A percentile compares a stretch with the other conserved stretches of the same genome.
Evolutionary conservation across 2,113 vertebrate genomes (phyloP).

Genomic region (Sinocyclocheilus grahami): DNA sequence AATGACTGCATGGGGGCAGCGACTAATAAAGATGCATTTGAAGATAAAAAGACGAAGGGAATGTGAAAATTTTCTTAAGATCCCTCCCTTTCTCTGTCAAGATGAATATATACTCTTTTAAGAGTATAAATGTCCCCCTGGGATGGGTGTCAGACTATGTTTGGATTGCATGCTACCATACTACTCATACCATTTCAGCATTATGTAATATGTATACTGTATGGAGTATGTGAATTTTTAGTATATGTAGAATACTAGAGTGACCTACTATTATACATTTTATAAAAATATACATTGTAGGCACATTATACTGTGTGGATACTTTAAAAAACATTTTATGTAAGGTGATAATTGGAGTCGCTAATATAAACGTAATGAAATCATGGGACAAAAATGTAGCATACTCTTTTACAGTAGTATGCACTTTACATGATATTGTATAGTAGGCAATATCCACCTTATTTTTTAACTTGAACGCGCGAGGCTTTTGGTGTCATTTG

Average conservation of each 20-base stretch:
- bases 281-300: not conserved
- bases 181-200: too few relatives aligned
- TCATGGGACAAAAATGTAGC: not conserved
- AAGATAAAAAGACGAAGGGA: constrained; percentile 2
- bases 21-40: constrained; percentile 9
- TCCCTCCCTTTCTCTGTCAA: not conserved
- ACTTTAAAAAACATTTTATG: not conserved
- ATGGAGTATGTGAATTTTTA: not conserved
- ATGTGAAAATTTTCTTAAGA: not conserved
- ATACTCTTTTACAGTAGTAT: not conserved
- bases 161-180: not conserved
- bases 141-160: not conserved
- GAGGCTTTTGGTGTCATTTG: too few relatives aligned
- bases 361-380: not conserved
- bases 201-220: too few relatives aligned
- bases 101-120: not conserved
- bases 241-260: not conserved
- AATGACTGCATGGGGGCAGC: constrained; percentile 9
- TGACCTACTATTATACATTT: not conserved
- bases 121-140: not conserved
- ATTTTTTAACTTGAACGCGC: too few relatives aligned
- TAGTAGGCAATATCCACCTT: not conserved
- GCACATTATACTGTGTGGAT: not conserved
- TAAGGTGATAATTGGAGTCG: not conserved
- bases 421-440: not conserved